Conservation (phyloP, 2,113 vertebrate genomes). For the Craseonycteris thonglongyai region DNA sequence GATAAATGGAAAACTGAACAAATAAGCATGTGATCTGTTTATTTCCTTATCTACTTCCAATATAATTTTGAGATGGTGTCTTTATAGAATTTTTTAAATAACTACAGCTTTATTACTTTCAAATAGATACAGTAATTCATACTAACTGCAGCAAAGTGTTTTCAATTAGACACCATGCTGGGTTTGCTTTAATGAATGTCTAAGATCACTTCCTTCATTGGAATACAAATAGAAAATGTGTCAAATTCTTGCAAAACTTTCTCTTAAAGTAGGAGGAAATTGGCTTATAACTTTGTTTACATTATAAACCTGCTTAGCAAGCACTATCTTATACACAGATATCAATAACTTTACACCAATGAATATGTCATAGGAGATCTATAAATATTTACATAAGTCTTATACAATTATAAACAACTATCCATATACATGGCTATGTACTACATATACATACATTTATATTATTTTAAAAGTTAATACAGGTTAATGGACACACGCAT, state of each 20-base stretch:
- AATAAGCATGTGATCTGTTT: conserved; percentile 6
- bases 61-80: conserved; percentile 30
- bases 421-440: neutral
- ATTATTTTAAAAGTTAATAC: neutral
- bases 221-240: conserved; percentile 47
- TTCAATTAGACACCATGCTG: conserved; percentile 62
- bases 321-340: neutral
- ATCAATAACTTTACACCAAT: neutral
- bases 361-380: neutral
- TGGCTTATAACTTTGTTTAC: conserved; percentile 35
- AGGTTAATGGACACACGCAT: neutral
- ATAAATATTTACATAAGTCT: neutral
- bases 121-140: conserved; percentile 61
- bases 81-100: conserved; percentile 59
- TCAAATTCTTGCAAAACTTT: conserved; percentile 24
- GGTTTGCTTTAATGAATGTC: conserved; percentile 62
- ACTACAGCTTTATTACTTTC: conserved; percentile 57
- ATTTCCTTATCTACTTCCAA: conserved; percentile 40
- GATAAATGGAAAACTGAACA: conserved; percentile 21
- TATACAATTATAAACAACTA: conserved; percentile 2
- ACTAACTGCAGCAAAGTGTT: conserved; percentile 54
- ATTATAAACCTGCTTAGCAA: conserved; percentile 34
- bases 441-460: neutral
- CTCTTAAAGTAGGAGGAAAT: conserved; percentile 45
- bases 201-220: conserved; percentile 57